A percentile compares a stretch with the other conserved stretches of the same genome.
phyloP scores from a whole-genome alignment of 2,113 vertebrate species.

The Cinclus mexicanus region DNA sequence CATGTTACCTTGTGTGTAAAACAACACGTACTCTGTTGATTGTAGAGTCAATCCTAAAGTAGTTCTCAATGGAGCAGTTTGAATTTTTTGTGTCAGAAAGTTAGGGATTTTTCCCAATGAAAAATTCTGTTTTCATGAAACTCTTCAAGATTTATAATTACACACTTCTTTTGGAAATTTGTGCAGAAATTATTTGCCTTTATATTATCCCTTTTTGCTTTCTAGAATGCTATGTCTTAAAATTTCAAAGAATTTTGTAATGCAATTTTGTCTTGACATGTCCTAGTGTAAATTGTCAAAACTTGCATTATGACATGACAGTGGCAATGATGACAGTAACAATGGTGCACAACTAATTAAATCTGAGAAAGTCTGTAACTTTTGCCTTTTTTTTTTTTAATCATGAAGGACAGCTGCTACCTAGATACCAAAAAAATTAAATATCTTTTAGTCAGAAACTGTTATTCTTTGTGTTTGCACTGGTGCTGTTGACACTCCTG shows the following conservation, averaged over 20 bases:
- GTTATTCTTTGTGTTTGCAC: neutral
- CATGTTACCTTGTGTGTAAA: slow-evolving; percentile 45
- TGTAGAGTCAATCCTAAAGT: neutral
- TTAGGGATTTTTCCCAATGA: neutral
- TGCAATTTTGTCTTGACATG: neutral
- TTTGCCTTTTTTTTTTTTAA: neutral
- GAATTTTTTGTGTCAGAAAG: neutral
- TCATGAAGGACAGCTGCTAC: neutral
- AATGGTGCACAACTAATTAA: slow-evolving; percentile 20
- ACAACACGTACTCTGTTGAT: slow-evolving; percentile 22
- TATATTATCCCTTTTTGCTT: neutral
- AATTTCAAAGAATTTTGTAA: neutral
- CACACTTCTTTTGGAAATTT: neutral
- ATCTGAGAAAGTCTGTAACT: neutral
- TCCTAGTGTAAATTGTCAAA: slow-evolving; percentile 13
- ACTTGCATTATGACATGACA: neutral
- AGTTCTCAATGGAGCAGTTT: neutral
- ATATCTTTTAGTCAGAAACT: neutral
- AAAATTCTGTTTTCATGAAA: neutral
- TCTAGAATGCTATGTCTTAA: neutral
- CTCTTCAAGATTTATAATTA: neutral
- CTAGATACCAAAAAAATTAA: neutral
- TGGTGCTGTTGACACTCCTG: neutral
- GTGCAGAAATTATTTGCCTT: neutral
- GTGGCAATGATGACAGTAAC: neutral